A percentile compares a stretch with the other conserved stretches of the same genome.
Conservation (phyloP, 2,113 vertebrate genomes). For the Fregetta grallaria region DNA sequence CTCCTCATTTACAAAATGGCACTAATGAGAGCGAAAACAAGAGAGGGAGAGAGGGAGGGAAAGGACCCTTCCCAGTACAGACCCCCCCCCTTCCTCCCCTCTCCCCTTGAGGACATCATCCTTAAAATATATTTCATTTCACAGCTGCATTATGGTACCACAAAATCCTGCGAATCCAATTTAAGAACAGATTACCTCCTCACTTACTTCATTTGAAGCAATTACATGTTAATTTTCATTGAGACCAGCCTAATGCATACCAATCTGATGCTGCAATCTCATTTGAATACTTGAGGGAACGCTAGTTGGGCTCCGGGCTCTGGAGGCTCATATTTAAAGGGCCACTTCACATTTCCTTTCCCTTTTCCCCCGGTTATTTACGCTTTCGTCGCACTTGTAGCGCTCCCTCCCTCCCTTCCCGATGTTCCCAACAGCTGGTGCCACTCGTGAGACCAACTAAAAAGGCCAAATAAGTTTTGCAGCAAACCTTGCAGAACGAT, state of each 20-base stretch:
- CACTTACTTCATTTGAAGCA: conserved; percentile 90
- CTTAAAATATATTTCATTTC: conserved; percentile 85
- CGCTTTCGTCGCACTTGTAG: background rate
- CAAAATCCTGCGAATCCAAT: conserved; percentile 88
- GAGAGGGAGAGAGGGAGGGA: background rate
- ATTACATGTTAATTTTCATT: conserved; percentile 91
- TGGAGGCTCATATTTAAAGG: conserved; percentile 79
- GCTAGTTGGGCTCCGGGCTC: conserved; percentile 68
- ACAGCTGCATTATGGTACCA: conserved; percentile 87
- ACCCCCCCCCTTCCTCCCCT: conserved; percentile 11
- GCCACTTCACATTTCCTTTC: conserved; percentile 73
- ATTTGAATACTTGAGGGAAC: conserved; percentile 84
- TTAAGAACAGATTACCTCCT: conserved; percentile 90
- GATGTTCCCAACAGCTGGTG: background rate
- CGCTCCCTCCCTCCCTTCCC: background rate
- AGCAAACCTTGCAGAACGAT: background rate
- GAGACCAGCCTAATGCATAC: conserved; percentile 88
- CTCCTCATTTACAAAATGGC: background rate
- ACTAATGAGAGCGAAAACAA: conserved; percentile 1
- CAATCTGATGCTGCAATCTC: conserved; percentile 85
- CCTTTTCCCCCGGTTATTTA: conserved; percentile 28
- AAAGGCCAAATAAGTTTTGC: background rate
- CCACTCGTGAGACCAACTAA: background rate
- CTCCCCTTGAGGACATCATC: conserved; percentile 82
- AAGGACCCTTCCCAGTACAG: background rate